Base-by-base conservation (phyloP, 2,888 invertebrate species). In the Xanthia icteritia region DNA sequence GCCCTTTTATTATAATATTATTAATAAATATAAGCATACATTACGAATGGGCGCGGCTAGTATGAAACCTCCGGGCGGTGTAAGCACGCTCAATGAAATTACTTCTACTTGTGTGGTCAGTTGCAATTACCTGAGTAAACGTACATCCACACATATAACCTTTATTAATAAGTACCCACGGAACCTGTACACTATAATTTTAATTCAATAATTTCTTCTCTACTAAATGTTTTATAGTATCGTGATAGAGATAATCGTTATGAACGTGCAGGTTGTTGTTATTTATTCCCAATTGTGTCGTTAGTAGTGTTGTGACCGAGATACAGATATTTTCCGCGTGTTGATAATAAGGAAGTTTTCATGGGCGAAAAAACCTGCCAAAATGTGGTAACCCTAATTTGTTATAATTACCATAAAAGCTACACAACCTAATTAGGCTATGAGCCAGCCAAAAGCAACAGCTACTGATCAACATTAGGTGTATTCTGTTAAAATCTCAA, bases 31-130 rank as follows among this genome's bases (percentile, higher is more conserved):
- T 63, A 85, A 82, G 85, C 78, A 81, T 82, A 73, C 78, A 86
- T 82, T 82, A 75, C 69, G 81, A 73, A 77, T 91, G 91, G 93
- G 93, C 90, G 93, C 87, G 90, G 89, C 91, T 91, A 92, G 90
- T 82, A 84, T 83, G 85, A 86, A 76, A 80, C 89, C 93, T 90
- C 85, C 89, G 86, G 94, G 94, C 94, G 79, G 85, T 88, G 86
- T 81, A 81, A 86, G 89, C 79, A 90, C 90, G 91, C 91, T 91
- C 91, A 89, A 89, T 91, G 89, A 90, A 92, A 92, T 90, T 88
- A 89, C 90, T 83, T 87, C 94, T 79, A 87, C 93, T 83, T 94
- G 94, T 94, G 94, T 94, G 94, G 94, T 89, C 94, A 90, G 72
- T 82, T 79, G 87, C 90, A 90, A 91, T 90, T 91, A 90, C 88